Evolutionary conservation across 2,797 vertebrate genomes (phyloP), one percentile per base, ranked within the genome.

Genomic region (Dryobates pubescens): DNA sequence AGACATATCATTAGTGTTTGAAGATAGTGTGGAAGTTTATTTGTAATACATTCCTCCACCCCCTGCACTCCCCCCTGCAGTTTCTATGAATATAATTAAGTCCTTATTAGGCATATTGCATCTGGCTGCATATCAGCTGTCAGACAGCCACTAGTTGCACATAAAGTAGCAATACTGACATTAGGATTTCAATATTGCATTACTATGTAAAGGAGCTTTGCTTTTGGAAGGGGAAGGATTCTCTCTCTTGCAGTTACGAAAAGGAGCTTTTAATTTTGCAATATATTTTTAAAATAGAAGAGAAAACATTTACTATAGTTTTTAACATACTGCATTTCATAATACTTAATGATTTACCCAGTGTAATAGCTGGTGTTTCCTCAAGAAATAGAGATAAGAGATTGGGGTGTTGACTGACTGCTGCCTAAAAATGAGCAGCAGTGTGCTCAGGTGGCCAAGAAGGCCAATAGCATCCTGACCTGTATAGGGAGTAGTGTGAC

Each of bases 271-370:
- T 86, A 64, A 65, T 20, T 95, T 71, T 67, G 16, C 26, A 32
- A 56, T 27, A 45, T 43, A 58, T 17, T 70, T 90, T 90, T 61
- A 45, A 70, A 95, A 88, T 67, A 64, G 86, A 51, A 67, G 77
- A 36, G 16, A 79, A 93, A 70, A 77, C 54, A 67, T 77, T 59
- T 41, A 43, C 54, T 93, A 26, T 69, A 75, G 32, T 64, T 92
- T 47, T 91, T 94, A 63, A 82, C 91, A 72, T 62, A 92, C 59
- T 56, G 45, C 45, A 57, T 79, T 63, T 92, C 51, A 62, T 75
- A 92, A 70, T 78, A 82, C 32, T 95, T 88, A 73, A 76, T 90
- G 73, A 82, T n/a, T 92, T 94, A 64, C 8, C 34, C 63, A 59
- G 15, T 61, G 58, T 92, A 85, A 84, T 82, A 81, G 29, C 34